phyloP scores from a whole-genome alignment of 1,140 invertebrate genomes.

The Eueides isabella region DNA sequence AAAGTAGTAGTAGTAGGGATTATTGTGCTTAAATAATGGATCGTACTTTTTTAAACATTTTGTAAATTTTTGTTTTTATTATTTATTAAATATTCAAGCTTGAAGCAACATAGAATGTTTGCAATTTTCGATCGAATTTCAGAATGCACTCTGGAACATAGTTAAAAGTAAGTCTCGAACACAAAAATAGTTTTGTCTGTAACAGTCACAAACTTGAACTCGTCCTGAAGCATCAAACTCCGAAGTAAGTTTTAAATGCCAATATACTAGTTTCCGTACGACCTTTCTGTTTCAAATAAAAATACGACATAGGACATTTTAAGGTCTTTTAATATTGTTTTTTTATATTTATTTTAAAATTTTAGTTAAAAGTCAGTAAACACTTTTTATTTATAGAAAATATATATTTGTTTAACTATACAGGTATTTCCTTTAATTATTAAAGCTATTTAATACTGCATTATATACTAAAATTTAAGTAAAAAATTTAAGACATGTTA shows the following conservation, averaged over 20 bases:
- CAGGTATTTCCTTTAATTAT: too few relatives aligned
- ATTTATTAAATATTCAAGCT: too few relatives aligned
- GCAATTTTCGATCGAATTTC: not conserved
- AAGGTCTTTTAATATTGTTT: conserved; percentile 11
- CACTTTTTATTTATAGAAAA: too few relatives aligned
- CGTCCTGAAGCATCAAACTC: conserved; percentile 16
- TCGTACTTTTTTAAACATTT: too few relatives aligned
- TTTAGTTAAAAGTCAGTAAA: not conserved
- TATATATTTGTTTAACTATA: too few relatives aligned
- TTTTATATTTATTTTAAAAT: not conserved
- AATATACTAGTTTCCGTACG: conserved; percentile 31
- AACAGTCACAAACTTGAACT: not conserved
- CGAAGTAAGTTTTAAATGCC: conserved; percentile 39
- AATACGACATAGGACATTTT: conserved; percentile 20
- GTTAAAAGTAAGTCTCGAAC: not conserved
- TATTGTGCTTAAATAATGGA: too few relatives aligned
- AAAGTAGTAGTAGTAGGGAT: too few relatives aligned
- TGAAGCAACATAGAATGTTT: too few relatives aligned
- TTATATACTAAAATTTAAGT: too few relatives aligned
- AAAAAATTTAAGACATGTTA: too few relatives aligned
- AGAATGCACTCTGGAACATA: not conserved
- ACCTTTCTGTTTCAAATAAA: conserved; percentile 34
- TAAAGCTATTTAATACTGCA: too few relatives aligned
- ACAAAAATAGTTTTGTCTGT: not conserved
- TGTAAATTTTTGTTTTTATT: too few relatives aligned